Evolutionary conservation across 2,113 vertebrate genomes (phyloP).

Genomic region (Tragelaphus strepsiceros): DNA sequence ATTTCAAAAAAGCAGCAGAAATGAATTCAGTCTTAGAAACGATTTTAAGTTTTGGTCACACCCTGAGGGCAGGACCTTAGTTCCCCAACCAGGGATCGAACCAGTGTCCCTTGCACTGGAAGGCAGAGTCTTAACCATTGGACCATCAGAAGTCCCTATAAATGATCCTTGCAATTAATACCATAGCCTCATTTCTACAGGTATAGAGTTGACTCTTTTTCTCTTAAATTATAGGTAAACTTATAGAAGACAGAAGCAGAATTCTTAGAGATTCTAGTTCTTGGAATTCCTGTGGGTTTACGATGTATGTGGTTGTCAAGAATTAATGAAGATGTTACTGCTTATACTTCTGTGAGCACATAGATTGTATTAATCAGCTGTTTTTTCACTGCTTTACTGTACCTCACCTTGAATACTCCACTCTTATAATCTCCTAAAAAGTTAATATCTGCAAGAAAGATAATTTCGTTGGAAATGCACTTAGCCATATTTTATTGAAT

Average conservation of each 20-base stretch:
- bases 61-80: not conserved
- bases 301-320: not conserved
- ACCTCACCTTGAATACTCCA: not conserved
- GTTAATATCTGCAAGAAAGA: not conserved
- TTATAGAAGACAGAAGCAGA: slow-evolving; percentile 32
- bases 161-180: not conserved
- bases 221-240: slow-evolving; percentile 70
- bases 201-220: slow-evolving; percentile 49
- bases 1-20: slow-evolving; percentile 59
- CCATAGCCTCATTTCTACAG: slow-evolving; percentile 37
- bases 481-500: not conserved
- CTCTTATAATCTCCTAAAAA: not conserved
- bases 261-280: slow-evolving; percentile 20
- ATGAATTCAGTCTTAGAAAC: slow-evolving; percentile 67
- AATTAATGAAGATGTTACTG: not conserved
- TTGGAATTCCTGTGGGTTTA: slow-evolving; percentile 37
- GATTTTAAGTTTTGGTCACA: not conserved
- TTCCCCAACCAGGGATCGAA: not conserved
- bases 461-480: not conserved
- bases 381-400: slow-evolving; percentile 22
- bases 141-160: not conserved
- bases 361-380: not conserved
- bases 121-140: not conserved
- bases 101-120: not conserved
- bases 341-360: slow-evolving; percentile 32